These are phyloP conservation scores for Exaiptasia diaphana DNA, from an alignment of 64 coral and sea anemone species.

Conservation along the genomic window DNA sequence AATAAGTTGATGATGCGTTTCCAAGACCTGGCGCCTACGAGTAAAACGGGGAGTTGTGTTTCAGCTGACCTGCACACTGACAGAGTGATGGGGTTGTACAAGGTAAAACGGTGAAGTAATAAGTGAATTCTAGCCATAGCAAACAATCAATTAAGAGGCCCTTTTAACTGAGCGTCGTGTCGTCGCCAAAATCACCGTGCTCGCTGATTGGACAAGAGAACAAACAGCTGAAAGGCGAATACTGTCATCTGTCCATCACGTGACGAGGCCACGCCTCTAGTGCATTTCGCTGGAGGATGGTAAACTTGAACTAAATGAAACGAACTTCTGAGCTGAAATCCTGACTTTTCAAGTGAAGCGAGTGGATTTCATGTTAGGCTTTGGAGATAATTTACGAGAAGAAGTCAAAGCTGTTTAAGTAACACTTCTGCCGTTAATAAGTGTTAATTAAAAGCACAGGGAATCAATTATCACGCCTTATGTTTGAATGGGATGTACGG, in stretches of 20 bases:
- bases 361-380: no score
- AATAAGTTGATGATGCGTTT: neutral
- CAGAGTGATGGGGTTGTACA: slow-evolving; percentile 11
- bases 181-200: slow-evolving; percentile 67
- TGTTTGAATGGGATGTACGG: slow-evolving; percentile 63
- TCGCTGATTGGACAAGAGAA: slow-evolving; percentile 54
- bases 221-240: slow-evolving; percentile 58
- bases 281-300: no score
- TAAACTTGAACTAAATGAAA: no score
- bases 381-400: no score
- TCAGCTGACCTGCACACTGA: slow-evolving; percentile 1
- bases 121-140: slow-evolving; percentile 85
- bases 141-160: slow-evolving; percentile 98
- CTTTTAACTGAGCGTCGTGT: slow-evolving; percentile 97
- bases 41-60: neutral
- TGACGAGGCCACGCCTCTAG: slow-evolving; percentile 8
- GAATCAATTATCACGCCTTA: slow-evolving; percentile 77
- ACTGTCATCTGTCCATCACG: slow-evolving; percentile 82
- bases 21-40: neutral
- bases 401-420: slow-evolving; percentile 20
- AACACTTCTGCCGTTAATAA: slow-evolving; percentile 71
- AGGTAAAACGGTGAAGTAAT: slow-evolving; percentile 57
- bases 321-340: no score
- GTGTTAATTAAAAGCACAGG: slow-evolving; percentile 66
- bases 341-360: no score